A percentile compares a stretch with the other conserved stretches of the same genome.
These are phyloP conservation scores for Tipula helvola DNA, from an alignment of 2,888 invertebrate species.

Conservation along the genomic window DNA sequence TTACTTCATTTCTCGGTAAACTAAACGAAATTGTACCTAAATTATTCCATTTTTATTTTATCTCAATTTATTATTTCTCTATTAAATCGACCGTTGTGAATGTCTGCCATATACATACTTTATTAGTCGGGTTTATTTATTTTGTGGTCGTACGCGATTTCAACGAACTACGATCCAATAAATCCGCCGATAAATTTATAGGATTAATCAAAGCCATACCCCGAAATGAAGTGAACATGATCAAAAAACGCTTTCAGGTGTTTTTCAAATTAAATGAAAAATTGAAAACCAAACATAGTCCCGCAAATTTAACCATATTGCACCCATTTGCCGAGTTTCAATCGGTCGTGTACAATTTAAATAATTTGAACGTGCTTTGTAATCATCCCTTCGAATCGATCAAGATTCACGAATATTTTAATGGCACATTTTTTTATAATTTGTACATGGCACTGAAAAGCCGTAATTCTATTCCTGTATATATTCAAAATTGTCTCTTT, in stretches of 20 bases:
- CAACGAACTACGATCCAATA: background rate
- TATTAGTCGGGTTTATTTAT: conserved; percentile 27
- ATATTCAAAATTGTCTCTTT: conserved; percentile 40
- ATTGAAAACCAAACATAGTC: conserved; percentile 25
- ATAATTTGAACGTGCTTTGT: conserved; percentile 48
- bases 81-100: conserved; percentile 27
- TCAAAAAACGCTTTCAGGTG: conserved; percentile 23
- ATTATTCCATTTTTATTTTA: conserved; percentile 27
- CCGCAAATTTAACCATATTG: conserved; percentile 26
- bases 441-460: conserved; percentile 47
- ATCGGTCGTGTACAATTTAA: conserved; percentile 29
- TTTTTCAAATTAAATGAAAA: conserved; percentile 32
- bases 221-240: conserved; percentile 10
- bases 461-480: conserved; percentile 40
- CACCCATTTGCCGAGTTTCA: conserved; percentile 34
- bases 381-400: conserved; percentile 44
- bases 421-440: conserved; percentile 68
- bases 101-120: conserved; percentile 25
- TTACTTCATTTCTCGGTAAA: conserved; percentile 16
- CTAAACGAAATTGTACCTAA: conserved; percentile 26
- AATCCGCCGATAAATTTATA: background rate
- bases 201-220: conserved; percentile 7
- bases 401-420: conserved; percentile 49
- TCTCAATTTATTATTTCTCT: conserved; percentile 31
- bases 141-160: conserved; percentile 22